Conservation (phyloP, 2,888 invertebrate genomes). For the Leptodirus hochenwartii region DNA sequence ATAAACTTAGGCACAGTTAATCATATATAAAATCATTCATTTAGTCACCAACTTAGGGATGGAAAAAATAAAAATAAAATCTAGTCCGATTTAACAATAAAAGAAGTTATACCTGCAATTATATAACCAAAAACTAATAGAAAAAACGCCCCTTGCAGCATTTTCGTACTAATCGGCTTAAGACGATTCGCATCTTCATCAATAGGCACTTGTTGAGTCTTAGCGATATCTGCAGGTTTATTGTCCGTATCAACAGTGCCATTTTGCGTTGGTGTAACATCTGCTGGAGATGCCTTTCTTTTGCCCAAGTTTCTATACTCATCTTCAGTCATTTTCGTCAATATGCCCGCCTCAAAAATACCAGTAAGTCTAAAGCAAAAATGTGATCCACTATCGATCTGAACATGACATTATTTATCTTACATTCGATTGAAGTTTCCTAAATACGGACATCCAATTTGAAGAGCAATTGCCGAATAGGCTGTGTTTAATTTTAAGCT, state of each 20-base stretch:
- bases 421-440: conserved; percentile 57
- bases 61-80: too few relatives aligned
- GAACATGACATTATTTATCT: conserved; percentile 12
- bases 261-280: conserved; percentile 9
- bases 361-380: conserved; percentile 40
- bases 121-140: conserved; percentile 44
- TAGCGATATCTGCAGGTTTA: background rate
- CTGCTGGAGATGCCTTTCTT: conserved; percentile 21
- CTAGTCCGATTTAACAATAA: too few relatives aligned
- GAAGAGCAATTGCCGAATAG: conserved; percentile 60
- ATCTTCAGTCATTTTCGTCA: conserved; percentile 57
- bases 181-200: conserved; percentile 26
- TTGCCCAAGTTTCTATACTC: conserved; percentile 54
- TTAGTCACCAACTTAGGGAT: too few relatives aligned
- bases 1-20: too few relatives aligned
- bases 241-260: background rate
- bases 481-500: conserved; percentile 61
- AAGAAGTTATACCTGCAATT: conserved; percentile 42
- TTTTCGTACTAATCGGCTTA: conserved; percentile 47
- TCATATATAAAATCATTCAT: too few relatives aligned
- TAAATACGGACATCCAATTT: conserved; percentile 56
- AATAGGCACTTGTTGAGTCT: conserved; percentile 9
- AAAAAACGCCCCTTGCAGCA: conserved; percentile 57
- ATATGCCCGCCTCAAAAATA: conserved; percentile 56
- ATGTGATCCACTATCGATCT: background rate